These are phyloP conservation scores for Tigriopus californicus DNA, from an alignment of 2,888 invertebrate species.

Conservation along the genomic window DNA sequence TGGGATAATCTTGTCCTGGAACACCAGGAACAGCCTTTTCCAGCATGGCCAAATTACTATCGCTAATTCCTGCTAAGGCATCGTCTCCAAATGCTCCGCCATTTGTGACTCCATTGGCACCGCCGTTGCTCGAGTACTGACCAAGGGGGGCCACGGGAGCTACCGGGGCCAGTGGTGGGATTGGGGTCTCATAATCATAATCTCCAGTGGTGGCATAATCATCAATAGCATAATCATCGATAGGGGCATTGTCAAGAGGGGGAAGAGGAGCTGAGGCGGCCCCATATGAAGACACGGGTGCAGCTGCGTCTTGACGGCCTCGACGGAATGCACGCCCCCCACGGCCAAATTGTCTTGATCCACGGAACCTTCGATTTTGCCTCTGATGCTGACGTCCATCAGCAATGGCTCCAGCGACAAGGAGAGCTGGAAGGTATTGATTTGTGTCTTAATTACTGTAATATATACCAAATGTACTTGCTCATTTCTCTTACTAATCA, in stretches of 20 bases:
- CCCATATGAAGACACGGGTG: neutral
- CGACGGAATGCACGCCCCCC: neutral
- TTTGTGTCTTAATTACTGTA: too few species aligned
- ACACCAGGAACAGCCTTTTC: conserved; percentile 15
- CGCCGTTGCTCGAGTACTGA: neutral
- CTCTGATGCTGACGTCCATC: neutral
- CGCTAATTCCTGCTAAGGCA: neutral
- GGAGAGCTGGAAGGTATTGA: too few species aligned
- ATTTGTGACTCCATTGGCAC: neutral
- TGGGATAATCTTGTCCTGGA: conserved; percentile 14
- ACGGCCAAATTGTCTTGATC: neutral
- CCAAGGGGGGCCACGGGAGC: neutral
- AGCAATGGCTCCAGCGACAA: neutral
- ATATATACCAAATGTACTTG: too few species aligned
- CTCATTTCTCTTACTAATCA: too few species aligned
- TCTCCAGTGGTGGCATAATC: neutral
- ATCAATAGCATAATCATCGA: neutral
- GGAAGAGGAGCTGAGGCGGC: neutral
- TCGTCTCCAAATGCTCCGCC: neutral
- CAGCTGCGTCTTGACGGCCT: neutral
- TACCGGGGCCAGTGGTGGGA: neutral
- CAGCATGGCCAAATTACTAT: conserved; percentile 6
- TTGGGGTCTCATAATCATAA: neutral
- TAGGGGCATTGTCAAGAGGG: neutral
- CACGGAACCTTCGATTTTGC: neutral